phyloP scores from a whole-genome alignment of 2,113 vertebrate species.

The Leptobrachium ailaonicum region DNA sequence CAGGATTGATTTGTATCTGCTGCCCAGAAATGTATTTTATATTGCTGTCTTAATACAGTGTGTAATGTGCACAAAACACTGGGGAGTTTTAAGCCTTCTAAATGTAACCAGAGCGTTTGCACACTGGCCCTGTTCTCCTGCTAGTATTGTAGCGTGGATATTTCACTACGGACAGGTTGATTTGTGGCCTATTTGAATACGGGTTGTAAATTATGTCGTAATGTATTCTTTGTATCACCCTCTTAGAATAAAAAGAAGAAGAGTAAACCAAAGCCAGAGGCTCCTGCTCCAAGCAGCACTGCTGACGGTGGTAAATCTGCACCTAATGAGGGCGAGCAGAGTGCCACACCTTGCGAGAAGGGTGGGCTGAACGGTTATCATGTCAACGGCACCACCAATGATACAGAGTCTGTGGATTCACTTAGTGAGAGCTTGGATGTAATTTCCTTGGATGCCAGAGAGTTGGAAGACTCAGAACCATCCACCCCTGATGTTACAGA shows the following conservation, averaged over 20 bases:
- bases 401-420: conserved; percentile 86
- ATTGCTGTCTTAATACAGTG: neutral
- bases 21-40: neutral
- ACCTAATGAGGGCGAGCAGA: conserved; percentile 58
- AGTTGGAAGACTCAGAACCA: conserved; percentile 79
- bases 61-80: too few relatives aligned
- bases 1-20: too few relatives aligned
- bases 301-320: conserved; percentile 60
- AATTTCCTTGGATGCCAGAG: conserved; percentile 81
- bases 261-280: conserved; percentile 76
- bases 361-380: conserved; percentile 85
- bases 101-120: too few relatives aligned
- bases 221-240: neutral
- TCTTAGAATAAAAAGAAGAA: conserved; percentile 93
- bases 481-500: conserved; percentile 61
- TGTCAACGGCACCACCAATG: conserved; percentile 79
- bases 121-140: too few relatives aligned
- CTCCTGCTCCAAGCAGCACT: conserved; percentile 57
- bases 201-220: neutral
- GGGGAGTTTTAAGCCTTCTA: too few relatives aligned
- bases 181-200: too few relatives aligned
- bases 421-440: conserved; percentile 90
- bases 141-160: too few relatives aligned
- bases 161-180: too few relatives aligned
- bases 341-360: conserved; percentile 62